Evolutionary conservation across 1,140 invertebrate species (phyloP), one percentile per base, ranked within the genome.

Genomic region (Leptoteleia sp.): DNA sequence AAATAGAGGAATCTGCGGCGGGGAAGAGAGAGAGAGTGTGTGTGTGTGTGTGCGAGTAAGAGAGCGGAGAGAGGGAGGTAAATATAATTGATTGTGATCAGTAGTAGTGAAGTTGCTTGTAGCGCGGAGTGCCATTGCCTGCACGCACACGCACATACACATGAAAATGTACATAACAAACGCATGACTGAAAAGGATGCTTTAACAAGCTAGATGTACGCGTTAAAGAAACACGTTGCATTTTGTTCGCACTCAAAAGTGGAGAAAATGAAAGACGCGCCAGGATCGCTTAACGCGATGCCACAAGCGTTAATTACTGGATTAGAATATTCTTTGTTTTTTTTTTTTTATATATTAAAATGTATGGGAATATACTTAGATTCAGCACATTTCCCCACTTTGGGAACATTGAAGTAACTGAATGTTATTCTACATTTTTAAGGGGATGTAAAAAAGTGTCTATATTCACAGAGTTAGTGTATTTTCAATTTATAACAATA

Each of bases 151-250:
- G 13, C 42, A 50, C 25, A 7, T 27, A 55, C 57, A 64, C 68
- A 62, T n/a, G 35, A n/a, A 17, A 52, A 25, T 22, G 40, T 61
- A 13, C 67, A 71, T 71, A 61, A 71, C 67, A 71, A 71, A 71
- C 48, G 67, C 48, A 72, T 64, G 57, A 73, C 70, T 73, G 57
- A 64, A 73, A 75, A 65, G 71, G 71, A 75, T 67, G 61, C 45
- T 67, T 75, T 67, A 75, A 75, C 52, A 38, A 75, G 71, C 54
- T 33, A 42, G 61, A 54, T 62, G 54, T 67, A 43, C 52, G 57
- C 48, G 57, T 57, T 68, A 57, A 19, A 73, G 57, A 33, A 15
- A 35, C 43, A 42, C 54, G 62, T 35, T 42, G 13, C n/a, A 27
- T 31, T 59, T 31, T 17, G 64, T 57, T 57, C 50, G 9, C 52